Evolutionary conservation across 2,113 vertebrate species (phyloP).

Genomic region (Ochotona princeps): DNA sequence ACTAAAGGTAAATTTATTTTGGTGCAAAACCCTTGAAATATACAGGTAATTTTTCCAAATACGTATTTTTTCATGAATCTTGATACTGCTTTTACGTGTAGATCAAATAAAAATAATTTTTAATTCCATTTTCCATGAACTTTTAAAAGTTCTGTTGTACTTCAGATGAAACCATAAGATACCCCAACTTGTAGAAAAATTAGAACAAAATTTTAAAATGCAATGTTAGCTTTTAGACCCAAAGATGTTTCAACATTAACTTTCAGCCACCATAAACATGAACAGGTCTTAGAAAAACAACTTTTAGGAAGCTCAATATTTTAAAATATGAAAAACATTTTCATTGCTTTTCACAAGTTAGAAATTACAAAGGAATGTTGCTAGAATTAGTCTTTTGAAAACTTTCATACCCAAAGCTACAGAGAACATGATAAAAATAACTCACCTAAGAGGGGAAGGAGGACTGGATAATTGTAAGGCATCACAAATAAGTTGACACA

Average conservation of each 20-base stretch:
- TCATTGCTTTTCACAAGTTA: constrained; percentile 43
- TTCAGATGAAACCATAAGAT: constrained; percentile 37
- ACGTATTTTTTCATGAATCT: no score
- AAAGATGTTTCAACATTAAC: not conserved
- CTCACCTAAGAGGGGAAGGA: constrained; percentile 96
- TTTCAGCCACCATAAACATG: constrained; percentile 41
- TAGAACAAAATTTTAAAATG: constrained; percentile 33
- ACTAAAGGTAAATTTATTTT: no score
- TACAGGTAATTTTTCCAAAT: no score
- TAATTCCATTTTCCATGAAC: no score
- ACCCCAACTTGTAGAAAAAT: constrained; percentile 20
- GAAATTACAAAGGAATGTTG: not conserved
- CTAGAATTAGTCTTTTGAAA: not conserved
- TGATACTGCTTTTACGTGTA: no score
- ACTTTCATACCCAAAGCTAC: not conserved
- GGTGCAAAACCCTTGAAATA: no score
- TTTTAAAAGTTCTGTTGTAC: not conserved
- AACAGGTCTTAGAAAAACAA: not conserved
- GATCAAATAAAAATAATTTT: no score
- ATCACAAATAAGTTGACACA: constrained; percentile 99
- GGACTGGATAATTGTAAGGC: constrained; percentile 98
- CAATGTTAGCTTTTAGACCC: not conserved
- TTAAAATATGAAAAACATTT: constrained; percentile 46
- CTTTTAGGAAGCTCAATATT: not conserved
- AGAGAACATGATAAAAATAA: constrained; percentile 24